A percentile compares a stretch with the other conserved stretches of the same genome.
Conservation (phyloP, 2,113 vertebrate genomes). For the Eleginops maclovinus region DNA sequence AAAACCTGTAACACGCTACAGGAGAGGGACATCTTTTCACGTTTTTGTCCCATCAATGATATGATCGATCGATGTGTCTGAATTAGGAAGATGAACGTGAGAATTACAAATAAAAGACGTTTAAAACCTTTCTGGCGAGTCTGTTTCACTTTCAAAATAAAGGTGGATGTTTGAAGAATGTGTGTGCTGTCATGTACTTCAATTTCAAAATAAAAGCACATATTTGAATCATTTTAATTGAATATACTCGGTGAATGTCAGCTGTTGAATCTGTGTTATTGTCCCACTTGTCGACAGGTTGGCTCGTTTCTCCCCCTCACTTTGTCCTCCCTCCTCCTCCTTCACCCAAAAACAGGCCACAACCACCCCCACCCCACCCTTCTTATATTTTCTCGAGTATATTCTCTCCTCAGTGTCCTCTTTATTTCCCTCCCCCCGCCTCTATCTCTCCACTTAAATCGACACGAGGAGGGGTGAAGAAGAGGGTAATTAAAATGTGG, state of each 20-base stretch:
- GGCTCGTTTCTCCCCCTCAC: neutral
- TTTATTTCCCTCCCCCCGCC: conserved; percentile 28
- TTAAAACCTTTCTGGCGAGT: no score
- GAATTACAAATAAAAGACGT: no score
- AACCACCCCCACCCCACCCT: conserved; percentile 24
- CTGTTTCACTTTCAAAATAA: no score
- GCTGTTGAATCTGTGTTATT: neutral
- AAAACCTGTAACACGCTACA: no score
- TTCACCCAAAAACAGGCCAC: conserved; percentile 31
- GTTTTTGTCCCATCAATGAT: no score
- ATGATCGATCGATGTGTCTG: no score
- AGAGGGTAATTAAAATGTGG: conserved; percentile 71
- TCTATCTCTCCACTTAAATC: conserved; percentile 26
- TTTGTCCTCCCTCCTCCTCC: conserved; percentile 7
- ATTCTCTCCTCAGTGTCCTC: conserved; percentile 33
- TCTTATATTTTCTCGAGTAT: neutral
- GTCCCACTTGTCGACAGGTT: conserved; percentile 13
- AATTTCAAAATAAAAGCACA: no score
- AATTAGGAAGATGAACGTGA: no score
- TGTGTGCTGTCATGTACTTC: no score
- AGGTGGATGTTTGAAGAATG: no score
- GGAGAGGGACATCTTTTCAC: no score
- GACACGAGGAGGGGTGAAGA: conserved; percentile 37
- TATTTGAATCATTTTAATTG: no score
- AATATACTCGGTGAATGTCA: neutral